Conservation (phyloP, 2,113 vertebrate species). For the Lanius collurio region DNA sequence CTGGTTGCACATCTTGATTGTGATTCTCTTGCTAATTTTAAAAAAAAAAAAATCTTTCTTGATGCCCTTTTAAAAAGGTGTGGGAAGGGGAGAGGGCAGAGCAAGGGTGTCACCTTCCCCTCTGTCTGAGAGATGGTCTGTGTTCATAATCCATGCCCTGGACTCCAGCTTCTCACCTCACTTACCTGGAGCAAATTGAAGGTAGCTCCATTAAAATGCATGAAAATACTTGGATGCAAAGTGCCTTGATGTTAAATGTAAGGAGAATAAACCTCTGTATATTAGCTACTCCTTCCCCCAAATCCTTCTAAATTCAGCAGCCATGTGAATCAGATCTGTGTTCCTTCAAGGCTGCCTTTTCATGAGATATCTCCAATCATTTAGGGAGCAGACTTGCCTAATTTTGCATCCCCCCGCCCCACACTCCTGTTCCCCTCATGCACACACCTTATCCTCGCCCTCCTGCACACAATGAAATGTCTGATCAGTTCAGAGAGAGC, state of each 20-base stretch:
- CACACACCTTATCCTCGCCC: slow-evolving; percentile 18
- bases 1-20: fast-evolving
- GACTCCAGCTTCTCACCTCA: neutral
- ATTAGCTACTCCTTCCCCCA: neutral
- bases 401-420: neutral
- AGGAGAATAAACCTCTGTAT: neutral
- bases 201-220: slow-evolving; percentile 3
- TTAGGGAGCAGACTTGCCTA: slow-evolving; percentile 22
- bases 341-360: slow-evolving; percentile 8
- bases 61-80: neutral
- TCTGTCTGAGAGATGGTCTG: neutral
- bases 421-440: neutral
- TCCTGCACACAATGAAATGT: slow-evolving; percentile 57
- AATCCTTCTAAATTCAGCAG: slow-evolving; percentile 19
- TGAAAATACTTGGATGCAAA: slow-evolving; percentile 29
- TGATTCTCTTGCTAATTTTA: neutral
- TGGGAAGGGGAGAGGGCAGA: neutral
- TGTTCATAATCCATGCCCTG: neutral
- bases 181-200: slow-evolving; percentile 7
- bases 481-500: slow-evolving; percentile 52
- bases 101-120: neutral
- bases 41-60: neutral
- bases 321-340: neutral
- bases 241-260: neutral
- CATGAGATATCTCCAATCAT: neutral